Conservation (phyloP, 2,888 invertebrate genomes). For the Meganola albula region DNA sequence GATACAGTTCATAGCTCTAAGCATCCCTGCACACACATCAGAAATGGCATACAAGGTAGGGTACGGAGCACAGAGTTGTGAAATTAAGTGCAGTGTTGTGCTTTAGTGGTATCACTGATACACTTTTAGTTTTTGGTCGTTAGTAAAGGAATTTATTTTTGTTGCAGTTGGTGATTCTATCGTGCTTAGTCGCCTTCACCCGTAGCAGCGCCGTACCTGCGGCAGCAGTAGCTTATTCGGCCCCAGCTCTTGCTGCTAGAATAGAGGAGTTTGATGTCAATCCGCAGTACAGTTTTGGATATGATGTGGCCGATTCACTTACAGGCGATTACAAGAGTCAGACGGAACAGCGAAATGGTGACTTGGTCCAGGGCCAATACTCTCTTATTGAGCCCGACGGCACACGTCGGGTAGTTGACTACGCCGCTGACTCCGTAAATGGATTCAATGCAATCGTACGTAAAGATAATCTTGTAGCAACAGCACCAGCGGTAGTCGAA, state of each 20-base stretch:
- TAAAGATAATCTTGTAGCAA: slow-evolving; percentile 54
- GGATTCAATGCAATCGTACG: slow-evolving; percentile 67
- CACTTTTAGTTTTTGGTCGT: neutral
- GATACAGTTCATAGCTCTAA: slow-evolving; percentile 63
- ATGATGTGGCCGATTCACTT: slow-evolving; percentile 61
- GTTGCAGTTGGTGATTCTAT: slow-evolving; percentile 63
- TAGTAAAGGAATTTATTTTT: slow-evolving; percentile 8
- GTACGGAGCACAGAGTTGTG: slow-evolving; percentile 60
- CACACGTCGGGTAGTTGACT: slow-evolving; percentile 60
- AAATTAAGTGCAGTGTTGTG: slow-evolving; percentile 39
- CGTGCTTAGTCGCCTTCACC: slow-evolving; percentile 54
- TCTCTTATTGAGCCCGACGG: slow-evolving; percentile 64
- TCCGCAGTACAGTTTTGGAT: slow-evolving; percentile 76
- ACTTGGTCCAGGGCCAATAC: slow-evolving; percentile 69
- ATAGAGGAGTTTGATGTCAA: slow-evolving; percentile 71
- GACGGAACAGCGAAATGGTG: slow-evolving; percentile 73
- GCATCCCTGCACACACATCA: slow-evolving; percentile 59
- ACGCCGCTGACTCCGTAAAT: slow-evolving; percentile 58
- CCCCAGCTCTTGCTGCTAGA: slow-evolving; percentile 46
- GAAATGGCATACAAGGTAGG: slow-evolving; percentile 73
- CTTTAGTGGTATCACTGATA: neutral
- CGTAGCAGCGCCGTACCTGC: slow-evolving; percentile 49
- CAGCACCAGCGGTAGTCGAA: slow-evolving; percentile 52
- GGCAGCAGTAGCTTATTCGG: slow-evolving; percentile 46
- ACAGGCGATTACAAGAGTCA: slow-evolving; percentile 70